A percentile compares a stretch with the other conserved stretches of the same genome.
phyloP scores from a whole-genome alignment of 2,113 vertebrate genomes.

The Oncorhynchus clarkii region DNA sequence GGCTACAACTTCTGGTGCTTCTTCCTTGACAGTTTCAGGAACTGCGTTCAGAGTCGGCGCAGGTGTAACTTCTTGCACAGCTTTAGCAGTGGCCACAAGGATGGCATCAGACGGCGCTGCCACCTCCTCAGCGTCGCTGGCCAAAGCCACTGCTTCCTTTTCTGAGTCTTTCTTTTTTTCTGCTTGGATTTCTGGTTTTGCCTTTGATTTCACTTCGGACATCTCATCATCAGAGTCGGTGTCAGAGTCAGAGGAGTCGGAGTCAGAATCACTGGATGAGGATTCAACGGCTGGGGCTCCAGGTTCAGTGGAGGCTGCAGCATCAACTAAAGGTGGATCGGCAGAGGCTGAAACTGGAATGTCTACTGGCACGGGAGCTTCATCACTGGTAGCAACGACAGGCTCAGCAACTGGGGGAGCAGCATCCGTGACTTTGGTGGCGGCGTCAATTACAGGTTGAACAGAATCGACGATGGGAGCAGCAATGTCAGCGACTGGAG shows the following conservation, averaged over 20 bases:
- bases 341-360: conserved; percentile 1
- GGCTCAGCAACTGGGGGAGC: conserved; percentile 10
- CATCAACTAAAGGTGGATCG: not conserved
- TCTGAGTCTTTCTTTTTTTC: not conserved
- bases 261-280: conserved; percentile 56
- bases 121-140: conserved; percentile 1
- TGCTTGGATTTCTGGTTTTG: not conserved
- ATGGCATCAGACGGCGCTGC: not conserved
- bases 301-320: not conserved
- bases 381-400: not conserved
- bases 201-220: conserved; percentile 18
- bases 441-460: not conserved
- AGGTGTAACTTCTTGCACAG: conserved; percentile 4
- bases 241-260: conserved; percentile 53
- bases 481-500: not conserved
- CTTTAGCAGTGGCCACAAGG: conserved; percentile 3
- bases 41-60: not conserved
- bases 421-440: not conserved
- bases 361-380: not conserved
- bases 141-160: not conserved
- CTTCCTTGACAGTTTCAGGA: not conserved
- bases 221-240: conserved; percentile 59
- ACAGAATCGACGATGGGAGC: not conserved
- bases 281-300: conserved; percentile 32
- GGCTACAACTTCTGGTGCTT: not conserved